Evolutionary conservation across 2,797 vertebrate species (phyloP).

Genomic region (Tenualosa ilisha): DNA sequence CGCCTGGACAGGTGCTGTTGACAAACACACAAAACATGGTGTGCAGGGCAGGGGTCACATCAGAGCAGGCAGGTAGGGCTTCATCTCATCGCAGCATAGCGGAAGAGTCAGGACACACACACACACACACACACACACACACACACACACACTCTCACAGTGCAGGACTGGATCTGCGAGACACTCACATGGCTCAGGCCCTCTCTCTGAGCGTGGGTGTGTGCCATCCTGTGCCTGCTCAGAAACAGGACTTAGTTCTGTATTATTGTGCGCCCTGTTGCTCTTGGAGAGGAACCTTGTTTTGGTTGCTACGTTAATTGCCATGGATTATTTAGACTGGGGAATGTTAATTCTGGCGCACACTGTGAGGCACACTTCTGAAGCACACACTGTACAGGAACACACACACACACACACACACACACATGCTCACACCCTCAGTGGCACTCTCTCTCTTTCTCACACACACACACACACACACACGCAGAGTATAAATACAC

Average conservation of each 20-base stretch:
- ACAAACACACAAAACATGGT: no score
- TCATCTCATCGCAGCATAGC: no score
- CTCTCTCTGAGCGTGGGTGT: conserved; percentile 30
- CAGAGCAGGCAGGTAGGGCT: no score
- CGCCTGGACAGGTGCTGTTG: no score
- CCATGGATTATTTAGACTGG: conserved; percentile 55
- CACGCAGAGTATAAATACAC: neutral
- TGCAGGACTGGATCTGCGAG: neutral
- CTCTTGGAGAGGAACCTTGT: conserved; percentile 49
- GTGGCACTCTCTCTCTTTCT: neutral
- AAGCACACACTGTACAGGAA: neutral
- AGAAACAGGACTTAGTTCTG: conserved; percentile 43
- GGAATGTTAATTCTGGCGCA: conserved; percentile 53
- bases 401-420: neutral
- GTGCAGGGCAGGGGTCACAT: no score
- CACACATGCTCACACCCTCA: neutral
- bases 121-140: neutral
- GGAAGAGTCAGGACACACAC: neutral
- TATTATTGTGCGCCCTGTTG: conserved; percentile 45
- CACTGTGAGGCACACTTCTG: conserved; percentile 35
- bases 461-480: conserved; percentile 4
- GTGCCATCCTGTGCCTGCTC: conserved; percentile 33
- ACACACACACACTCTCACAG: neutral
- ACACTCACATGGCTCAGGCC: conserved; percentile 29
- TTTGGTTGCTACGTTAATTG: conserved; percentile 50